These are phyloP conservation scores for Hypolimnas misippus DNA, from an alignment of 2,888 invertebrate species.

Conservation along the genomic window DNA sequence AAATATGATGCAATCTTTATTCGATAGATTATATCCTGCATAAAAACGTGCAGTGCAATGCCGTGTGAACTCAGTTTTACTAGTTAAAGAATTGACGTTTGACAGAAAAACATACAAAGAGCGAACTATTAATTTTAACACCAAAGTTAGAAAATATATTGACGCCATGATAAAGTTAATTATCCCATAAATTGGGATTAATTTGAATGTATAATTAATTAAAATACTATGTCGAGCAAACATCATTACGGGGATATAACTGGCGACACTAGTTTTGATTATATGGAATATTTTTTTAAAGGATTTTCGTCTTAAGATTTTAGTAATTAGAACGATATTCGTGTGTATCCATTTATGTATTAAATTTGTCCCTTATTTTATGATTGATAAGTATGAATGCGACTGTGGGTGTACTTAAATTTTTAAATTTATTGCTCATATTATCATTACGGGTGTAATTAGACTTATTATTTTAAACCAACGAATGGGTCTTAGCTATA, in stretches of 20 bases:
- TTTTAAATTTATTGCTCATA: conserved; percentile 13
- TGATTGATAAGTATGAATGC: conserved; percentile 24
- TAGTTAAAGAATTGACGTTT: background rate
- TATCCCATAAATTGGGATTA: conserved; percentile 52
- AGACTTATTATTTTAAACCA: background rate
- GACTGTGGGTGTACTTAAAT: conserved; percentile 20
- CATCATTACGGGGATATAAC: conserved; percentile 33
- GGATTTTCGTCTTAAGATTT: background rate
- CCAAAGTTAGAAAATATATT: conserved; percentile 26
- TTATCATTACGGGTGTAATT: background rate
- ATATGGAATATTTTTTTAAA: background rate
- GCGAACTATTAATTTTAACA: conserved; percentile 12
- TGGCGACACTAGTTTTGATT: conserved; percentile 12
- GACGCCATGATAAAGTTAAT: conserved; percentile 42
- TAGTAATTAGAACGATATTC: background rate
- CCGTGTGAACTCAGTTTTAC: too few relatives aligned
- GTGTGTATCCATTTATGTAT: background rate
- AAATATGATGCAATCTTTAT: too few relatives aligned
- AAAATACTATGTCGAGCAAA: conserved; percentile 47
- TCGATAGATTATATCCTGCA: too few relatives aligned
- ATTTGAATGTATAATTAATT: conserved; percentile 53
- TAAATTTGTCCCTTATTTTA: conserved; percentile 6
- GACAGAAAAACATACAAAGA: conserved; percentile 2
- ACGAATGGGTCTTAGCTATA: too few relatives aligned
- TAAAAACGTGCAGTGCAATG: too few relatives aligned